Conservation (phyloP, 2,113 vertebrate species). For the Macrotus californicus region DNA sequence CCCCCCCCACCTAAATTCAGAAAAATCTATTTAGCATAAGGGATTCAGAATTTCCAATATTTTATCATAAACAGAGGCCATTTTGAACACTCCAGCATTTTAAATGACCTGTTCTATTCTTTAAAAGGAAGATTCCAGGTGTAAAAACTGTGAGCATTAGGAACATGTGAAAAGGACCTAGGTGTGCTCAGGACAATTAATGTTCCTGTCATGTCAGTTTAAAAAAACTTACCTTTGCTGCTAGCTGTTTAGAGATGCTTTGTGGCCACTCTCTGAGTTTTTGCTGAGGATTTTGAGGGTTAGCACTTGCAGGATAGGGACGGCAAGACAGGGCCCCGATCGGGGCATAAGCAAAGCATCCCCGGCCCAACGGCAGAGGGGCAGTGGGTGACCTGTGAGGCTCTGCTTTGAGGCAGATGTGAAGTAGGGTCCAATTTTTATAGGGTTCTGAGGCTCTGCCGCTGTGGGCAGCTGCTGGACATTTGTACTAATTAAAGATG, state of each 20-base stretch:
- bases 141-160: not conserved
- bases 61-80: constrained; percentile 13
- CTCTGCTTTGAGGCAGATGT: not conserved
- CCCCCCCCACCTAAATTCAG: not conserved
- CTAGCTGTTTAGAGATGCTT: not conserved
- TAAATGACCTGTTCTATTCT: not conserved
- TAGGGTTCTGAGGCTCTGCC: not conserved
- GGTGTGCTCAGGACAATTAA: not conserved
- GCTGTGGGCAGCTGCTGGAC: not conserved
- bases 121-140: not conserved
- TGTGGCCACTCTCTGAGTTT: not conserved
- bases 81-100: not conserved
- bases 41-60: not conserved
- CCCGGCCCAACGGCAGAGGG: not conserved
- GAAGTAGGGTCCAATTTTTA: not conserved
- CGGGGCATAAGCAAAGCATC: not conserved
- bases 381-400: not conserved
- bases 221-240: not conserved
- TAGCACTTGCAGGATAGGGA: not conserved
- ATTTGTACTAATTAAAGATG: not conserved
- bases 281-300: not conserved
- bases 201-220: not conserved
- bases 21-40: not conserved
- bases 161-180: not conserved
- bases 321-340: not conserved